These are phyloP conservation scores for Aix galericulata DNA, from an alignment of 2,113 vertebrate species.

Conservation along the genomic window DNA sequence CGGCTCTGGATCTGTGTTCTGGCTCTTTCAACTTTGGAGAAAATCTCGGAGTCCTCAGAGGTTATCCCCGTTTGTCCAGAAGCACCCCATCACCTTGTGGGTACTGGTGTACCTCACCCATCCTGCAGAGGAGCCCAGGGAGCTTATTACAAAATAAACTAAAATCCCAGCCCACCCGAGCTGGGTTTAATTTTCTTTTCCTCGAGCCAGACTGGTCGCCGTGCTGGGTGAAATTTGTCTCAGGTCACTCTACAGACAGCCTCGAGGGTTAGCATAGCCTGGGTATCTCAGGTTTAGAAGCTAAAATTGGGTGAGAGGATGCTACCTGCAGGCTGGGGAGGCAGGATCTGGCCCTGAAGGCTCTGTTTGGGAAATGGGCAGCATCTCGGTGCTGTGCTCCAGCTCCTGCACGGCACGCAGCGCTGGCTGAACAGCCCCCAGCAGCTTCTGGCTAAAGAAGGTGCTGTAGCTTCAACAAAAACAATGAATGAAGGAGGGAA, in stretches of 20 bases:
- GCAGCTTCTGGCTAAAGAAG: not conserved
- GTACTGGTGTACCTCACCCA: rapidly evolving
- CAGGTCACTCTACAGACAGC: not conserved
- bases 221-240: not conserved
- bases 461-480: not conserved
- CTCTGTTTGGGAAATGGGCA: not conserved
- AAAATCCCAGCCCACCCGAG: not conserved
- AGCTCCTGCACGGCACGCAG: not conserved
- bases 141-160: not conserved
- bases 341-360: not conserved
- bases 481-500: not conserved
- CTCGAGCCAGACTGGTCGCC: not conserved
- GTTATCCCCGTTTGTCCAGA: not conserved
- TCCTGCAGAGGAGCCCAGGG: not conserved
- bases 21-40: not conserved
- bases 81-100: not conserved
- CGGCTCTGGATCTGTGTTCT: not conserved
- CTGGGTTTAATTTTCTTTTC: not conserved
- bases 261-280: not conserved
- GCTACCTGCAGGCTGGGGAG: not conserved
- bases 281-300: not conserved
- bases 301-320: slow-evolving; percentile 9
- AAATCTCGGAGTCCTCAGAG: not conserved
- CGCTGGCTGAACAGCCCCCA: not conserved
- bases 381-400: not conserved